Base-by-base conservation (phyloP, 37 sponge, comb jelly and placozoan species). In the Ianthella basta region DNA sequence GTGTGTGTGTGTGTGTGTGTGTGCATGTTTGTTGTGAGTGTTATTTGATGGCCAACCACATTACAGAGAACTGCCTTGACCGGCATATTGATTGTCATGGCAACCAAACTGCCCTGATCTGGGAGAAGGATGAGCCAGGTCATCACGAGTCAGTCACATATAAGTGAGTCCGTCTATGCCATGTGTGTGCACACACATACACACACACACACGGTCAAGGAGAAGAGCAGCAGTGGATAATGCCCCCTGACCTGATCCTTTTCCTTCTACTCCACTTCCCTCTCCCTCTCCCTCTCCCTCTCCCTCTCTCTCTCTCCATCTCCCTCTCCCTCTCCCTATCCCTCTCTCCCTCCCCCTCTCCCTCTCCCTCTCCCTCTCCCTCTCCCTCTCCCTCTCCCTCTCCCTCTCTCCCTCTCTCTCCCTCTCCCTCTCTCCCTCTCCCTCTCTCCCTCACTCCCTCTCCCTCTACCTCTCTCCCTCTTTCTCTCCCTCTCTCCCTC, bases 51-150 rank as follows among this genome's bases (percentile, higher is more conserved):
- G 29, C 6, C n/a, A n/a, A n/a, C n/a, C n/a, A n/a, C 20, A 59
- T 13, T 68, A 21, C 69, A 96, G 97, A 94, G 18, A 97, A 97
- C 69, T 89, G 89, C 30, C 56, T 97, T 73, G 98, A 97, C 63
- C 87, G 95, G 24, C 95, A 95, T 82, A 92, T 83, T 27, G 87
- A 86, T 41, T 16, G 24, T 15, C 74, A 92, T 59, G 90, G 91
- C 18, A 89, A 95, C 82, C 81, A 81, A n/a, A 32, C 79, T 4
- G 98, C 98, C 16, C 59, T 97, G 15, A 85, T 97, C 27, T 97
- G 98, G 98, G 98, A 97, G 74, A 92, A 85, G 57, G 98, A 97
- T 85, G 90, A 97, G 44, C 92, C 98, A 0, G 92, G 94, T 1
- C 59, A 91, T 15, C 87, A 91, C 0, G 88, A 94, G 84, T 30